phyloP scores from a whole-genome alignment of 2,113 vertebrate genomes.

The Herpailurus yagouaroundi region DNA sequence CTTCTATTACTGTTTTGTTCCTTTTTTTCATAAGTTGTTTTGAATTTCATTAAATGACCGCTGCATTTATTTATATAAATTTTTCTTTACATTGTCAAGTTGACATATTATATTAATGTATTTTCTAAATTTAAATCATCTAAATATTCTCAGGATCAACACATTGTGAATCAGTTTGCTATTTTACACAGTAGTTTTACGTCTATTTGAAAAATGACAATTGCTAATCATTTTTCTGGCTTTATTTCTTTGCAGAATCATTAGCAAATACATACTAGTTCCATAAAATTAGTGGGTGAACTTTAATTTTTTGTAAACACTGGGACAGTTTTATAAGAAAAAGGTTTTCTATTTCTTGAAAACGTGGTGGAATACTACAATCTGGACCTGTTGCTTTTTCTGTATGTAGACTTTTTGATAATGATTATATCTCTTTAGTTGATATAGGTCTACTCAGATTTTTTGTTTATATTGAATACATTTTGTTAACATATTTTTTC shows the following conservation, averaged over 20 bases:
- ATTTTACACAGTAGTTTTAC: not conserved
- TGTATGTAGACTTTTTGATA: not conserved
- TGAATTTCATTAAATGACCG: conserved; percentile 24
- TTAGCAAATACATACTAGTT: not conserved
- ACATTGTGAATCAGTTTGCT: not conserved
- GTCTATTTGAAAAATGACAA: not conserved
- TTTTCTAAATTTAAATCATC: not conserved
- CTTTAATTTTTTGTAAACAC: not conserved
- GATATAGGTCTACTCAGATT: not conserved
- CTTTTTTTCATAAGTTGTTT: not conserved
- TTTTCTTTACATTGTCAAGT: not conserved
- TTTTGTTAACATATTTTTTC: not conserved
- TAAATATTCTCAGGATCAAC: not conserved
- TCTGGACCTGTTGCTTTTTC: not conserved
- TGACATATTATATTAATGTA: not conserved
- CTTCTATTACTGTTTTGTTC: not conserved
- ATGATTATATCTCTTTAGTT: not conserved
- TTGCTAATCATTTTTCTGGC: not conserved
- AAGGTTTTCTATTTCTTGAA: not conserved
- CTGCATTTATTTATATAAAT: not conserved
- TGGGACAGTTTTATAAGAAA: not conserved
- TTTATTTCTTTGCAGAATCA: not conserved
- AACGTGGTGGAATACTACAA: not conserved
- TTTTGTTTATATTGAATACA: not conserved
- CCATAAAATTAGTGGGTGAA: not conserved